Percentiles rank a stretch among this genome's conserved stretches.
These are phyloP conservation scores for Pristionchus fissidentatus DNA, from an alignment of 2,888 invertebrate genomes.

Conservation along the genomic window DNA sequence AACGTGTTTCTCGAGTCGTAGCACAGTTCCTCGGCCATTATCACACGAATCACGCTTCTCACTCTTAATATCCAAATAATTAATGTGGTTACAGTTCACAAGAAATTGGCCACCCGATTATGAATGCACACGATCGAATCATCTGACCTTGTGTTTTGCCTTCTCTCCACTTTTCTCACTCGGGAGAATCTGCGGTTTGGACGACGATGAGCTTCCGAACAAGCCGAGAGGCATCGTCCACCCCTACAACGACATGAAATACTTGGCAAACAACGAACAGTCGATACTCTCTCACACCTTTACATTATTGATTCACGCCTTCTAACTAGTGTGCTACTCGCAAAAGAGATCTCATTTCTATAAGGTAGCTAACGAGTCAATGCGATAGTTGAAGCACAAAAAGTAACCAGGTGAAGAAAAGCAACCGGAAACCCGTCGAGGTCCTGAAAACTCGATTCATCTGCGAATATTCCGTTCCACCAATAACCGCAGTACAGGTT, in stretches of 20 bases:
- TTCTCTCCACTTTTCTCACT: constrained; percentile 41
- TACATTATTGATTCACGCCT: neutral
- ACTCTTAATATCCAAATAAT: constrained; percentile 21
- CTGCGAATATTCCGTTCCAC: neutral
- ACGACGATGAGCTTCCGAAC: constrained; percentile 42
- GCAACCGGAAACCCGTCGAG: neutral
- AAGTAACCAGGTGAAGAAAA: neutral
- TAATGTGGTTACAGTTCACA: neutral
- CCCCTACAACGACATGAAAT: neutral
- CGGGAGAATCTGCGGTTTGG: constrained; percentile 46
- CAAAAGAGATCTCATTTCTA: too few relatives aligned
- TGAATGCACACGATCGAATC: too few relatives aligned
- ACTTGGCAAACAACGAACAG: neutral
- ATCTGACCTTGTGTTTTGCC: constrained; percentile 32
- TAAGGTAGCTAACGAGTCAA: neutral
- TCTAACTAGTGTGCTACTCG: neutral
- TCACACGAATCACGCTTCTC: constrained; percentile 59
- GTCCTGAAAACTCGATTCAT: neutral
- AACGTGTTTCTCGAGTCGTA: constrained; percentile 66
- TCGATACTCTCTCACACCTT: constrained; percentile 19
- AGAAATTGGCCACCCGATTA: neutral
- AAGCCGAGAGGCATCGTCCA: constrained; percentile 48
- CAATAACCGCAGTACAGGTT: neutral
- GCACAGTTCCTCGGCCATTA: constrained; percentile 66
- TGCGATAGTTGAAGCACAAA: neutral